These are phyloP conservation scores for Chelonia mydas DNA, from an alignment of 2,797 vertebrate genomes.

Conservation along the genomic window DNA sequence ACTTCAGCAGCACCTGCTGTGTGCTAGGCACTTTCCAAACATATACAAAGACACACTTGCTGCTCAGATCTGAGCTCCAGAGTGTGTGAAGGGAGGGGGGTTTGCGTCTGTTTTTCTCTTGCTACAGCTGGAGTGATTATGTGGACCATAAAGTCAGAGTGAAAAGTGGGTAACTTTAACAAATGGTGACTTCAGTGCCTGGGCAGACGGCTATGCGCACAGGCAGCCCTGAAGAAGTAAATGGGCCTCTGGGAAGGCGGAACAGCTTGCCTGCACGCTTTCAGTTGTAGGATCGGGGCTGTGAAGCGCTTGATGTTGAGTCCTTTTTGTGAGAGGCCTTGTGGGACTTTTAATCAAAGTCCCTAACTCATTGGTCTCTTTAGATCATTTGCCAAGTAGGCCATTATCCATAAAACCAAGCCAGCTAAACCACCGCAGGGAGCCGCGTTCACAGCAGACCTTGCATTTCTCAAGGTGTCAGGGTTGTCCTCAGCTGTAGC, in stretches of 20 bases:
- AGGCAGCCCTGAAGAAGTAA: not conserved
- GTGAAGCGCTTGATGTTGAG: not conserved
- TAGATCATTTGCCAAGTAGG: not conserved
- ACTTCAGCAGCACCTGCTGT: not conserved
- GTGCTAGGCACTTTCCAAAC: too few relatives aligned
- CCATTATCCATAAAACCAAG: fast-evolving
- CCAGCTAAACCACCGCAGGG: not conserved
- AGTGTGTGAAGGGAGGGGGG: too few relatives aligned
- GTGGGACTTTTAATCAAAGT: fast-evolving
- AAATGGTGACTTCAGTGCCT: not conserved
- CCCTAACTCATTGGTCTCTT: not conserved
- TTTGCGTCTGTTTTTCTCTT: too few relatives aligned
- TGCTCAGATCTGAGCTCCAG: too few relatives aligned
- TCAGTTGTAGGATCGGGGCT: not conserved
- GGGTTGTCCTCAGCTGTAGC: not conserved
- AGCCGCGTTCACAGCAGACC: fast-evolving
- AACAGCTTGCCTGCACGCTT: not conserved
- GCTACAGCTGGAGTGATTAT: not conserved
- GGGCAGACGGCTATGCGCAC: not conserved
- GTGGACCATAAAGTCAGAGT: not conserved
- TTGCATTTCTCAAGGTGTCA: not conserved
- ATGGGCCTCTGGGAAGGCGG: not conserved
- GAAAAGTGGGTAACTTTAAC: not conserved
- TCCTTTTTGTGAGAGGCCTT: not conserved
- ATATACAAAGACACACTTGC: too few relatives aligned